phyloP scores from a whole-genome alignment of 2,113 vertebrate genomes.

The Taxidea taxus region DNA sequence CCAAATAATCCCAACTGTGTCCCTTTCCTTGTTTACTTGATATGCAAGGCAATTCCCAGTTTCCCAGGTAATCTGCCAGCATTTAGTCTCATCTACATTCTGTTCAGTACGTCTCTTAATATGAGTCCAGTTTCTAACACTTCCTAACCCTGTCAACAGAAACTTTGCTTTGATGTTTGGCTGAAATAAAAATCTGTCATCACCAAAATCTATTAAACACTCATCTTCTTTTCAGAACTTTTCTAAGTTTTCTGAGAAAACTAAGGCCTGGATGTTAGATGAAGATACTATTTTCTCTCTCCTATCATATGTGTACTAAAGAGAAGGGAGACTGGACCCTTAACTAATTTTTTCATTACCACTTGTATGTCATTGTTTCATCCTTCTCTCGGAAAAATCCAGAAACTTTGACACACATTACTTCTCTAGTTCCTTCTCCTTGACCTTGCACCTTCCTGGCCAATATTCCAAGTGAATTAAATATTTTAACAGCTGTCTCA shows the following conservation, averaged over 20 bases:
- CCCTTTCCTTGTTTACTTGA: not conserved
- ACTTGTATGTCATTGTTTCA: not conserved
- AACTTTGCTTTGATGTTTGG: not conserved
- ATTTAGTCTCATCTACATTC: not conserved
- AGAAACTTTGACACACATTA: not conserved
- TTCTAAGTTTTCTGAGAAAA: not conserved
- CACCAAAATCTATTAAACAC: not conserved
- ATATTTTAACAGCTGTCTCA: not conserved
- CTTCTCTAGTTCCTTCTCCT: not conserved
- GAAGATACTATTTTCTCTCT: not conserved
- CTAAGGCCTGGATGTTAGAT: not conserved
- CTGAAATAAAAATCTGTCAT: not conserved
- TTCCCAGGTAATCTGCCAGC: not conserved
- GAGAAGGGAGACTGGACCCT: not conserved
- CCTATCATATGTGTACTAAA: not conserved
- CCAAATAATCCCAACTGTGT: not conserved
- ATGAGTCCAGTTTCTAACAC: not conserved
- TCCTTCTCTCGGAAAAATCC: not conserved
- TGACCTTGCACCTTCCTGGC: not conserved
- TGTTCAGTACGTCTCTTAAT: not conserved
- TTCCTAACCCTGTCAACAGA: not conserved
- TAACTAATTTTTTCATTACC: not conserved
- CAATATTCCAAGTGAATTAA: not conserved
- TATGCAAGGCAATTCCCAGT: not conserved
- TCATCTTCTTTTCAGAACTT: not conserved